These are phyloP conservation scores for Porites lutea DNA, from an alignment of 64 coral and sea anemone species.

Conservation along the genomic window DNA sequence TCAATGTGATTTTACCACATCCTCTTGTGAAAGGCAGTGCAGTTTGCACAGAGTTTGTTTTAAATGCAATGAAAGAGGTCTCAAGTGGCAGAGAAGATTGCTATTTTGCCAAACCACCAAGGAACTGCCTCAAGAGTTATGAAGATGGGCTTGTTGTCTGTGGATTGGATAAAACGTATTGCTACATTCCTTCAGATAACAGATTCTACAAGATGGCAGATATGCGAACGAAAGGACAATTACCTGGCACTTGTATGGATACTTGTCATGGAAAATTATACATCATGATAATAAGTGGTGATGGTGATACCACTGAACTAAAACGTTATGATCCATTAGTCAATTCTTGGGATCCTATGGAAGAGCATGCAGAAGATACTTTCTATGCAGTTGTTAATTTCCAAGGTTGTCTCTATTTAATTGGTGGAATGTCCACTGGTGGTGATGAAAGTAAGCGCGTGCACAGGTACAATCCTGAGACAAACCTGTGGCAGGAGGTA, in stretches of 20 bases:
- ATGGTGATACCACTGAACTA: not conserved
- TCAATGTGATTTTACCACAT: conserved; percentile 34
- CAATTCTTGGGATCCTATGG: not conserved
- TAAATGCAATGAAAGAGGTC: conserved; percentile 50
- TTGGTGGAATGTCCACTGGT: conserved; percentile 35
- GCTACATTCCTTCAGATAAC: conserved; percentile 23
- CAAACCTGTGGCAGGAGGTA: conserved; percentile 40
- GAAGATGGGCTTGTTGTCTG: conserved; percentile 46
- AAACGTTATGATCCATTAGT: conserved; percentile 64
- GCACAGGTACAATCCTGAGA: conserved; percentile 34
- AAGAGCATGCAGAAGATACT: not conserved
- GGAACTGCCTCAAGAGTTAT: conserved; percentile 51
- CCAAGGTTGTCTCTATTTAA: conserved; percentile 59
- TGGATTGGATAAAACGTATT: conserved; percentile 44
- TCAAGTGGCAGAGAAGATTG: conserved; percentile 40
- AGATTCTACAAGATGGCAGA: not conserved
- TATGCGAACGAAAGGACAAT: not conserved
- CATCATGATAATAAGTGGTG: not conserved
- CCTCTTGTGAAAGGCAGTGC: conserved; percentile 24
- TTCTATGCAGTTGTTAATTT: conserved; percentile 31
- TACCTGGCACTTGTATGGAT: not conserved
- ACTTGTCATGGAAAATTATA: conserved; percentile 63
- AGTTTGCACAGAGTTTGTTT: conserved; percentile 26
- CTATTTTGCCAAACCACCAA: conserved; percentile 27
- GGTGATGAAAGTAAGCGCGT: conserved; percentile 28